These are phyloP conservation scores for Morbakka virulenta DNA, from an alignment of 30 jellyfish, hydroid and myxozoan species.

Conservation along the genomic window DNA sequence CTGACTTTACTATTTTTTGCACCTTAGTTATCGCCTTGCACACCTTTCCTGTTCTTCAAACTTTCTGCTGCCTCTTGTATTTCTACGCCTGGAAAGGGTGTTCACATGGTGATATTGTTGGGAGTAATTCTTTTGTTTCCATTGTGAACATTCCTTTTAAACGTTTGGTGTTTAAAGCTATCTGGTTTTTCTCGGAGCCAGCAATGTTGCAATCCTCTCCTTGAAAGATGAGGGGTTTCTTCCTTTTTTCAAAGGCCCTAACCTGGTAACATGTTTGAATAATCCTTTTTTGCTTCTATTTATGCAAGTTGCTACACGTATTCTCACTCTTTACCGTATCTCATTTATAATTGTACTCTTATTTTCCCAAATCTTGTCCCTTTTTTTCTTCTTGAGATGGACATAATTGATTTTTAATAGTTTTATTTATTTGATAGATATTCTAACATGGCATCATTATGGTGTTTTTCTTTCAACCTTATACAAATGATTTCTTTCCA, in stretches of 20 bases:
- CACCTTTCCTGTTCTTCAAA: slow-evolving; percentile 39
- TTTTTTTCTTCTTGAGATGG: slow-evolving; percentile 1
- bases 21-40: too few species aligned
- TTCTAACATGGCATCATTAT: slow-evolving; percentile 14
- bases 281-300: slow-evolving; percentile 36
- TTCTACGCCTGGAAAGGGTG: slow-evolving; percentile 43
- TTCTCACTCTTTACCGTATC: slow-evolving; percentile 32
- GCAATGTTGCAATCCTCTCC: slow-evolving; percentile 61
- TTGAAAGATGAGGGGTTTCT: slow-evolving; percentile 60
- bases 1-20: too few species aligned
- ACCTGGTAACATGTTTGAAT: slow-evolving; percentile 49
- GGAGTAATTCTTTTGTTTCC: slow-evolving; percentile 48
- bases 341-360: slow-evolving; percentile 3
- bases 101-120: slow-evolving; percentile 51
- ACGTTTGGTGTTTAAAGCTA: slow-evolving; percentile 30
- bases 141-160: slow-evolving; percentile 25
- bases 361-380: slow-evolving; percentile 15
- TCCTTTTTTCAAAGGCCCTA: slow-evolving; percentile 39
- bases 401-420: neutral
- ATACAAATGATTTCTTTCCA: slow-evolving; percentile 44
- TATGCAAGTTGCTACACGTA: slow-evolving; percentile 4
- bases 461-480: slow-evolving; percentile 21
- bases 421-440: slow-evolving; percentile 12
- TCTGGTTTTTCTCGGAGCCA: slow-evolving; percentile 66
- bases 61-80: slow-evolving; percentile 33